phyloP scores from a whole-genome alignment of 2,113 vertebrate genomes.

The Acinonyx jubatus region DNA sequence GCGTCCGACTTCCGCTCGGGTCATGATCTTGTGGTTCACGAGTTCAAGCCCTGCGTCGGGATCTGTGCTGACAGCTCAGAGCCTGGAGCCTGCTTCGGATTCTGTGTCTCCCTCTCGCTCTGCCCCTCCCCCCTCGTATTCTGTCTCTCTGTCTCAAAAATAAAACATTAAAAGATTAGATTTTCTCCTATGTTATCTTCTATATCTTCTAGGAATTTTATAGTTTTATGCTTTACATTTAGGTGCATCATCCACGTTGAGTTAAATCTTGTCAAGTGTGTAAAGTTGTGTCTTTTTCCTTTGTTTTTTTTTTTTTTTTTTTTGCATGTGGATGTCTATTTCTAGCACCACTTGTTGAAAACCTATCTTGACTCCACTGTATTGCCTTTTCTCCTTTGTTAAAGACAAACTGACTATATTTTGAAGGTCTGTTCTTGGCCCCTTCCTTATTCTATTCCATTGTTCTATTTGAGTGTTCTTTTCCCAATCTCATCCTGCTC shows the following conservation, averaged over 20 bases:
- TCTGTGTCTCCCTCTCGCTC: too few species aligned
- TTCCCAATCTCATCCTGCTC: background rate
- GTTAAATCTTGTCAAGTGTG: background rate
- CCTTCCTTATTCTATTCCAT: background rate
- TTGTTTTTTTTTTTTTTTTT: background rate
- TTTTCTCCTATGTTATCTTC: background rate
- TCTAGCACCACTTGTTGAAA: background rate
- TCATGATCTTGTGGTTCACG: too few species aligned
- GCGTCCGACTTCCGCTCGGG: too few species aligned
- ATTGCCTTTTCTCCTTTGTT: background rate
- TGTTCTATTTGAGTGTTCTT: background rate
- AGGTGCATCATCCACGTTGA: background rate
- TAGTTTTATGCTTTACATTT: background rate
- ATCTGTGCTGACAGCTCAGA: too few species aligned
- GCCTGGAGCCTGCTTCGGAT: too few species aligned
- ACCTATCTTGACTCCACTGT: background rate
- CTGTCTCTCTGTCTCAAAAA: too few species aligned
- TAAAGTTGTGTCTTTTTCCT: background rate
- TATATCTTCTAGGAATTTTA: background rate
- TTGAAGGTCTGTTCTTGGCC: background rate
- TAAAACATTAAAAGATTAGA: background rate
- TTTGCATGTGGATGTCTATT: background rate
- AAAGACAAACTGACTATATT: background rate
- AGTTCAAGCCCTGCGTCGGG: accelerated
- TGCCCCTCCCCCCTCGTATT: too few species aligned